Evolutionary conservation across 2,113 vertebrate species (phyloP), one percentile per base, ranked within the genome.

Genomic region (Formicarius rufipectus): DNA sequence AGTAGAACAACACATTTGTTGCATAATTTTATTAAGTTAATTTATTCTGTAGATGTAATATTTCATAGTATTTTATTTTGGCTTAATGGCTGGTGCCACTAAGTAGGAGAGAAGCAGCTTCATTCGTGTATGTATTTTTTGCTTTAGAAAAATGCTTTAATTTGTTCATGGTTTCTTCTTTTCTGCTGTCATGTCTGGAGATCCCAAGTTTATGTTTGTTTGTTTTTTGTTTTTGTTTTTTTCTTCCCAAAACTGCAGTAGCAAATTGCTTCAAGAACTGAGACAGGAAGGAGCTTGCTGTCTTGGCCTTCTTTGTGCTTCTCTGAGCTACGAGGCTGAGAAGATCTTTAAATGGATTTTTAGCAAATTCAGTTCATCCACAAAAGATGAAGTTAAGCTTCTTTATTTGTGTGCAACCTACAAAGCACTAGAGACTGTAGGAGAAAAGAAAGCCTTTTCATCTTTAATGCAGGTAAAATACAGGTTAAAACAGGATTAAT

Each of bases 301-400:
- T 94, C 98, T 99, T 92, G 99, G 99, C 93, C 98, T 99, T 97
- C 99, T 99, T 91, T 99, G 99, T 97, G 98, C 99, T 31, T 98
- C 98, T 95, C 97, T 99, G 95, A 99, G 99, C 98, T 99, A 99
- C 4, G 99, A 99, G 97, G 99, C 99, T 7, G 99, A 99, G 98
- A 99, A 99, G 97, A 99, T 99, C 98, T 99, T 99, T 98, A 99
- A 99, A 97, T 99, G 99, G 99, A 98, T 99, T 97, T 99, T 99
- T 96, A 98, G 98, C 94, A 99, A 99, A 98, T 98, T 99, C 97
- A 99, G 98, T 72, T 98, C 99, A 55, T 99, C 99, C 95, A 96
- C 98, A 83, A 99, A 99, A 89, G 99, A 99, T 91, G 99, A 99
- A 98, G 99, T 99, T 95, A 99, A 99, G 98, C 98, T 99, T 89